phyloP scores from a whole-genome alignment of 2,797 vertebrate species.

The Menidia menidia region DNA sequence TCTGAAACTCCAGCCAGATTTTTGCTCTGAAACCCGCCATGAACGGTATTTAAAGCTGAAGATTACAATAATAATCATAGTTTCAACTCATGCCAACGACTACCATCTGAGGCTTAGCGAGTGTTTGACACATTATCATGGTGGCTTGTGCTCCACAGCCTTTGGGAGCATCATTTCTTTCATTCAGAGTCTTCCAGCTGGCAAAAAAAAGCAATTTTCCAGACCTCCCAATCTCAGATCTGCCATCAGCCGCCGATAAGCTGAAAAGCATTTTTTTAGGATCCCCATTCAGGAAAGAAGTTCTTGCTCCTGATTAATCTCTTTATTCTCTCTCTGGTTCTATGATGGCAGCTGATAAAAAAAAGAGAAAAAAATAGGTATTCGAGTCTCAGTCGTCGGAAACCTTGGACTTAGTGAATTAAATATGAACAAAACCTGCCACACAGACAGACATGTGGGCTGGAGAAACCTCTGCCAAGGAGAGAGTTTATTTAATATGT shows the following conservation, averaged over 20 bases:
- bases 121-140: constrained; percentile 28
- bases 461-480: constrained; percentile 7
- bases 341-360: constrained; percentile 41
- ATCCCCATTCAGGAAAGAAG: constrained; percentile 51
- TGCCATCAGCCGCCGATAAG: constrained; percentile 56
- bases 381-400: constrained; percentile 34
- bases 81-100: constrained; percentile 10
- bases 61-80: constrained; percentile 7
- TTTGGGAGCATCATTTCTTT: constrained; percentile 38
- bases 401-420: constrained; percentile 36
- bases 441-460: not conserved
- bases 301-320: constrained; percentile 58
- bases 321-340: constrained; percentile 24
- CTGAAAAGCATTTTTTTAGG: constrained; percentile 54
- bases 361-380: constrained; percentile 44
- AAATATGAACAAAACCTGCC: constrained; percentile 36
- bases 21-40: not conserved
- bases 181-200: constrained; percentile 60
- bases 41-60: constrained; percentile 4
- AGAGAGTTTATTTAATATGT: constrained; percentile 14
- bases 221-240: constrained; percentile 60
- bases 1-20: constrained; percentile 1
- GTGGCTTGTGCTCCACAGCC: constrained; percentile 21
- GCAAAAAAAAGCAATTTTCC: constrained; percentile 65
- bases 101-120: not conserved